Evolutionary conservation across 2,113 vertebrate genomes (phyloP).

Genomic region (Chunga burmeisteri): DNA sequence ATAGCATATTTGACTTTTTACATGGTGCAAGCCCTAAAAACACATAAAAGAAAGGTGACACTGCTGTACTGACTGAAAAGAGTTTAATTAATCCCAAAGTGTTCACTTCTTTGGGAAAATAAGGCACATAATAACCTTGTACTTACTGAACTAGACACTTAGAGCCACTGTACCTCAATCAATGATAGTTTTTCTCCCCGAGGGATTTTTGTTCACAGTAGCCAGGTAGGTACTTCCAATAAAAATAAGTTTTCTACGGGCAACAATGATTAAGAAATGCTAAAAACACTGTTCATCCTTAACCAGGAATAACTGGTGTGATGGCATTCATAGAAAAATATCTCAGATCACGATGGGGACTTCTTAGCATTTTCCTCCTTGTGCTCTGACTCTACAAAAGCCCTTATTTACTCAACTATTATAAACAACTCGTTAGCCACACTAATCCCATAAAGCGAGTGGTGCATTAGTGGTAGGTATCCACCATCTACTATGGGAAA

Average conservation of each 20-base stretch:
- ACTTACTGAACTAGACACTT: slow-evolving; percentile 63
- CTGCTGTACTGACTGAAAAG: slow-evolving; percentile 36
- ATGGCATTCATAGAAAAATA: background rate
- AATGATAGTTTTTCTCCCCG: background rate
- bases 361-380: background rate
- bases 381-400: background rate
- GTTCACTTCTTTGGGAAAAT: slow-evolving; percentile 31
- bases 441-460: background rate
- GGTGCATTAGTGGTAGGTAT: background rate
- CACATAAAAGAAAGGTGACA: slow-evolving; percentile 66
- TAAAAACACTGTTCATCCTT: background rate
- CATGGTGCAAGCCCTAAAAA: slow-evolving; percentile 47
- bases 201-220: background rate
- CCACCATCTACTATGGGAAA: background rate
- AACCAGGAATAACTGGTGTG: background rate
- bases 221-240: background rate
- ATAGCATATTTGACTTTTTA: slow-evolving; percentile 65
- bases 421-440: background rate
- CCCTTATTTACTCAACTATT: background rate
- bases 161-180: slow-evolving; percentile 7
- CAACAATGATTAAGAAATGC: background rate
- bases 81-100: slow-evolving; percentile 72
- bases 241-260: background rate
- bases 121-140: slow-evolving; percentile 23
- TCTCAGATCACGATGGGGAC: background rate